These are phyloP conservation scores for Bombus breviceps DNA, from an alignment of 1,140 invertebrate genomes.

Conservation along the genomic window DNA sequence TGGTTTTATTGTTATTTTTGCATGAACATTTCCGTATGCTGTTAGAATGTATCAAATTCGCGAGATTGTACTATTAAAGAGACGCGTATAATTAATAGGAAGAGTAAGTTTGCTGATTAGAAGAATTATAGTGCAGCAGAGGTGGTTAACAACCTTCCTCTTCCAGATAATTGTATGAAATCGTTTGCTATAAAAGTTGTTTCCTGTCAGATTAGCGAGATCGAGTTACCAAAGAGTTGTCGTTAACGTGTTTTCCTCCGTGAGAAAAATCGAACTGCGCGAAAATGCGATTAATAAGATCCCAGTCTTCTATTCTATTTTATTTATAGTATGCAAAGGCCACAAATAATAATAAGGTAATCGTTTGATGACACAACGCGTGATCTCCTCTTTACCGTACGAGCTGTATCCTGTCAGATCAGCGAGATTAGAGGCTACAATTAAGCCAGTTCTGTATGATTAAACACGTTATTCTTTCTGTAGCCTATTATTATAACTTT, in stretches of 20 bases:
- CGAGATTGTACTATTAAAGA: no score
- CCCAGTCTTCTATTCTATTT: no score
- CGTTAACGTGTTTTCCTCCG: background rate
- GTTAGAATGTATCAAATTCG: no score
- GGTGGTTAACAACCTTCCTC: no score
- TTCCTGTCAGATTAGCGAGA: background rate
- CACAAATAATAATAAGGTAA: background rate
- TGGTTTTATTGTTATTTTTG: no score
- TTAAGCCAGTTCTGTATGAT: background rate
- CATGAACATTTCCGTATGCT: no score
- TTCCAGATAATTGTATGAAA: background rate
- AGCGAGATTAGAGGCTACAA: constrained; percentile 5
- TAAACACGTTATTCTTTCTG: background rate
- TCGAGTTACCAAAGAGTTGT: background rate
- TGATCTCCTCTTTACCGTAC: background rate
- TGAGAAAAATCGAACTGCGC: no score
- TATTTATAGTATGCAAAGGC: background rate
- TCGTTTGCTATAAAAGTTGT: background rate
- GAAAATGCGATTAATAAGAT: no score
- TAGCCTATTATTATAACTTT: no score
- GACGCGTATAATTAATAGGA: no score
- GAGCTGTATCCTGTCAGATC: background rate
- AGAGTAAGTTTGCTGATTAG: no score
- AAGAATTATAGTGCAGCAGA: no score
- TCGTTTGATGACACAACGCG: background rate